phyloP scores from a whole-genome alignment of 2,888 invertebrate species.

The Pseudococcus viburni region DNA sequence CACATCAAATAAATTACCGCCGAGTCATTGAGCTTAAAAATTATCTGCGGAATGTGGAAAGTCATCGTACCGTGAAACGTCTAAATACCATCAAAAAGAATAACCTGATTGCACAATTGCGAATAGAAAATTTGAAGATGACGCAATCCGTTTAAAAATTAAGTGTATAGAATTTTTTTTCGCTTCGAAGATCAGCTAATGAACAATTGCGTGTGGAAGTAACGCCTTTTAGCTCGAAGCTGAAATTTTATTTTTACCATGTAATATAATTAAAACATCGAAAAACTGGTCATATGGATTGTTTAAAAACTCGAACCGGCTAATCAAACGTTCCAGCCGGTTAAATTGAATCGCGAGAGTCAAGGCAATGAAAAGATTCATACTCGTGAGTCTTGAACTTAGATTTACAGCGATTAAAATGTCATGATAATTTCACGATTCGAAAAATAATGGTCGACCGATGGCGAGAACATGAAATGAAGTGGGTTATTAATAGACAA shows the following conservation, averaged over 20 bases:
- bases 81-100: too few species aligned
- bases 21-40: too few species aligned
- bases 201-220: neutral
- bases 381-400: too few species aligned
- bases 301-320: neutral
- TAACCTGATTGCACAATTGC: too few species aligned
- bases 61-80: too few species aligned
- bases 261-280: neutral
- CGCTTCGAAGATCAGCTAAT: neutral
- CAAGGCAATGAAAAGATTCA: neutral
- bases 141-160: neutral
- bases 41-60: too few species aligned
- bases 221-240: slow-evolving; percentile 14
- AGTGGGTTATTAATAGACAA: too few species aligned
- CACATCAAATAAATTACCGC: too few species aligned
- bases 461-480: too few species aligned
- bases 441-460: too few species aligned
- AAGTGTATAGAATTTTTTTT: slow-evolving; percentile 1
- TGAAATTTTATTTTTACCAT: neutral
- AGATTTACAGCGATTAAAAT: too few species aligned
- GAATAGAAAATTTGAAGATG: neutral
- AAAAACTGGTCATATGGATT: slow-evolving; percentile 1
- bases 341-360: neutral
- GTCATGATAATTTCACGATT: too few species aligned
- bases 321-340: neutral